Evolutionary conservation across 1,140 invertebrate genomes (phyloP).

Genomic region (Lutraria rhynchaena): DNA sequence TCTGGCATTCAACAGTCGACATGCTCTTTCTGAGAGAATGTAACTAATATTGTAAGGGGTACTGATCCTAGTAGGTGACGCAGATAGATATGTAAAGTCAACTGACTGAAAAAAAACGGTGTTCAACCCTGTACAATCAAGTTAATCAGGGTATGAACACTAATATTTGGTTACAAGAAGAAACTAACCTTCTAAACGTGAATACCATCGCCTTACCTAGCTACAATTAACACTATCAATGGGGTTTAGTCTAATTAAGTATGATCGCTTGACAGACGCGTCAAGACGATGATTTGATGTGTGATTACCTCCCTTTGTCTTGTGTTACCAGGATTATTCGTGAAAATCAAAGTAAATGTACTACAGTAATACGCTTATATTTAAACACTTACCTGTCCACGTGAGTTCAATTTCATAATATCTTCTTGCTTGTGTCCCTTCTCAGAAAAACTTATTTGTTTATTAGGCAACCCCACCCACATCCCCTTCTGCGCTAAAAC

Average conservation of each 20-base stretch:
- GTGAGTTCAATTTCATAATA: conserved; percentile 63
- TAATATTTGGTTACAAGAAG: no score
- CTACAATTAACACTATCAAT: not conserved
- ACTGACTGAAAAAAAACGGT: no score
- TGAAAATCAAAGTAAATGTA: not conserved
- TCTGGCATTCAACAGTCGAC: no score
- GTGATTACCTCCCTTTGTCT: not conserved
- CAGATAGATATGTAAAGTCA: no score
- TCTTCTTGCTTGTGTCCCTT: conserved; percentile 69
- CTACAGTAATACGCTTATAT: not conserved
- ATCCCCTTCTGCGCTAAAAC: conserved; percentile 70
- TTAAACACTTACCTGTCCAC: conserved; percentile 67
- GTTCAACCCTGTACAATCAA: no score
- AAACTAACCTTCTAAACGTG: no score
- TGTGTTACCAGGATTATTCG: not conserved
- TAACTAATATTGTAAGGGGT: no score
- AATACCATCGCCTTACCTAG: no score
- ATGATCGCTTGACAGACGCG: not conserved
- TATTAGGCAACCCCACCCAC: conserved; percentile 55
- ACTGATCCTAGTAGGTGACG: no score
- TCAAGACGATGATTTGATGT: not conserved
- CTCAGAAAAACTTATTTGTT: conserved; percentile 63
- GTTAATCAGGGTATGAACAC: no score
- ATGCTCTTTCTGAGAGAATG: no score
- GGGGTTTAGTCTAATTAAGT: not conserved